These are phyloP conservation scores for Vipera ursinii DNA, from an alignment of 2,797 vertebrate genomes.

Conservation along the genomic window DNA sequence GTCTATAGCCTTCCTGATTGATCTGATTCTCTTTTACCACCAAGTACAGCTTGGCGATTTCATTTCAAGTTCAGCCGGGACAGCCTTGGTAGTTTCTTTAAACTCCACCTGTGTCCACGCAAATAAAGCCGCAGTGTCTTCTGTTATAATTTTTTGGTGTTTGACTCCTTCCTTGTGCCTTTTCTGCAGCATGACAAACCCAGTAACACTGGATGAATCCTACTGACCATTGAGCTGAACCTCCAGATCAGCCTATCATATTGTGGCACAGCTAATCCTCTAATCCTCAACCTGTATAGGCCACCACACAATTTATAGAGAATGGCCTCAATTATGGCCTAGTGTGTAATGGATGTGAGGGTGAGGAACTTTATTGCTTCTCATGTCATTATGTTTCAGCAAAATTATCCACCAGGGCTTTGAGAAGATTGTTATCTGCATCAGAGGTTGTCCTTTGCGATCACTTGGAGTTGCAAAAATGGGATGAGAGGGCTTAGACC, in stretches of 20 bases:
- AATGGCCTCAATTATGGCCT: neutral
- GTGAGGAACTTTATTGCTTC: neutral
- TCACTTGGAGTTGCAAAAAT: neutral
- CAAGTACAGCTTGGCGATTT: neutral
- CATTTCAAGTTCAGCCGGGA: neutral
- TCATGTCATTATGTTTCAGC: neutral
- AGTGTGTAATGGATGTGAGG: neutral
- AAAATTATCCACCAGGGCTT: neutral
- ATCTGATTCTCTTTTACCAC: neutral
- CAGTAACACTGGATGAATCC: neutral
- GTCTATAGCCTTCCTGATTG: neutral
- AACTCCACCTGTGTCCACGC: neutral
- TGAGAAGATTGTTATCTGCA: neutral
- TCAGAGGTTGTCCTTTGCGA: neutral
- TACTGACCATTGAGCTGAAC: neutral
- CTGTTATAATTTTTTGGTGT: neutral
- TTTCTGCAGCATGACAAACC: neutral
- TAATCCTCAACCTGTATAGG: neutral
- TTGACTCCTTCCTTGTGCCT: neutral
- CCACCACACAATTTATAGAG: neutral
- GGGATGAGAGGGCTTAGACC: neutral
- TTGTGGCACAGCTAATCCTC: neutral
- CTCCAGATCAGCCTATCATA: neutral
- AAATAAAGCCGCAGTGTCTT: neutral
- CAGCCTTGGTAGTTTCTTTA: neutral